Percentiles rank a stretch among this genome's conserved stretches.
Conservation (phyloP, 2,797 vertebrate genomes). For the Xiphorhynchus erythropygius region DNA sequence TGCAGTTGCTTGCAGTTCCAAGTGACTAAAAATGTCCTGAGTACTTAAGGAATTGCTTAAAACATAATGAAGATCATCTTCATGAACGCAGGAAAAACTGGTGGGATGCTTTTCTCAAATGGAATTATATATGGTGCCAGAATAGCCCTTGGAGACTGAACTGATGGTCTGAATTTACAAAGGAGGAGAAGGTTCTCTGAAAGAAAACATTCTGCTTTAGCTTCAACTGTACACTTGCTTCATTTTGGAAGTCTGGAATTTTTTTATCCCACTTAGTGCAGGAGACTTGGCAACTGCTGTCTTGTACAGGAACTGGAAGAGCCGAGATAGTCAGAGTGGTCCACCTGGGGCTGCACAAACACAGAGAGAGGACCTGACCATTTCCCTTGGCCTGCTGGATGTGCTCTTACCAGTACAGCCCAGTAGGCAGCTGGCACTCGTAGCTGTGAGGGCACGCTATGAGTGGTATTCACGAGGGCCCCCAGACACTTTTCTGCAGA, state of each 20-base stretch:
- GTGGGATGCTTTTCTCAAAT: not conserved
- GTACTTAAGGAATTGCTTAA: not conserved
- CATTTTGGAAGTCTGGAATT: not conserved
- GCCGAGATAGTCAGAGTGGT: not conserved
- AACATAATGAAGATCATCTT: not conserved
- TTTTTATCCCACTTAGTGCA: not conserved
- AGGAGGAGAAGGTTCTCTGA: not conserved
- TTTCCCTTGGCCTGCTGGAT: not conserved
- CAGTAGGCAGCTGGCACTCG: not conserved
- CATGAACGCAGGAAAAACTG: not conserved
- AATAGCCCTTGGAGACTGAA: not conserved
- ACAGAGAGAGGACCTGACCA: not conserved
- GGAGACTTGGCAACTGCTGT: not conserved
- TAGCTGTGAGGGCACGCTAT: not conserved
- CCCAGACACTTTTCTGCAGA: not conserved
- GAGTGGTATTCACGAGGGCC: not conserved
- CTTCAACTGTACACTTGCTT: not conserved
- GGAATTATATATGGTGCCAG: not conserved
- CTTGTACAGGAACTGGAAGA: not conserved
- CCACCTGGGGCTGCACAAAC: not conserved
- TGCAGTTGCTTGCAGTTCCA: not conserved
- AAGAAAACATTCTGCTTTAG: not conserved
- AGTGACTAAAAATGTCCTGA: not conserved
- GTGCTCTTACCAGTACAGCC: accelerated
- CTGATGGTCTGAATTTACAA: not conserved